Evolutionary conservation across 2,888 invertebrate species (phyloP).

Genomic region (Phymatocera aterrima): DNA sequence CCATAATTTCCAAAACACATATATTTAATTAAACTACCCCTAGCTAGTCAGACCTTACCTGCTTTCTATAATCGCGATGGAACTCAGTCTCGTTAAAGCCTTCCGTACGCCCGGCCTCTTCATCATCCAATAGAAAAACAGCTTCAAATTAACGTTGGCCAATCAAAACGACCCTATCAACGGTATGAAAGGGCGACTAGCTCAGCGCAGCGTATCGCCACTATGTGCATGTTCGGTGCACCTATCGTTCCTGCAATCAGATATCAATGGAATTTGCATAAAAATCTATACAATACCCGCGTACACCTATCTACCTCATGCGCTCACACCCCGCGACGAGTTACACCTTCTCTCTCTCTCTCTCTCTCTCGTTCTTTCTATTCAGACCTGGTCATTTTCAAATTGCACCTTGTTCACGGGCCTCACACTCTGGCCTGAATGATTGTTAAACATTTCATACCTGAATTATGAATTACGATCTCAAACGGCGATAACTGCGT

Average conservation of each 20-base stretch:
- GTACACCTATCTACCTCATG: slow-evolving; percentile 49
- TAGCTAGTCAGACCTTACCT: slow-evolving; percentile 51
- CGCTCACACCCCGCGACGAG: slow-evolving; percentile 55
- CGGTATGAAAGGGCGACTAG: slow-evolving; percentile 53
- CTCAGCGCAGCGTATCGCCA: slow-evolving; percentile 56
- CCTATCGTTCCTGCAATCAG: slow-evolving; percentile 64
- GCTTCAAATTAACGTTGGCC: slow-evolving; percentile 54
- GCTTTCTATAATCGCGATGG: slow-evolving; percentile 58
- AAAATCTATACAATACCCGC: slow-evolving; percentile 68
- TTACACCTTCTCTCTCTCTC: too few species aligned
- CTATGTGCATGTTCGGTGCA: slow-evolving; percentile 64
- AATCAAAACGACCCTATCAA: slow-evolving; percentile 44
- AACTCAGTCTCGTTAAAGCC: slow-evolving; percentile 53
- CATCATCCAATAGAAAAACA: slow-evolving; percentile 53
- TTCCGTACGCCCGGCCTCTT: slow-evolving; percentile 28
- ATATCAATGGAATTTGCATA: slow-evolving; percentile 73
- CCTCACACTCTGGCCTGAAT: background rate
- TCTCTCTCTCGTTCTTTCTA: too few species aligned
- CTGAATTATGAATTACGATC: background rate
- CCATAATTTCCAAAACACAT: slow-evolving; percentile 61
- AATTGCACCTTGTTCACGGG: slow-evolving; percentile 12
- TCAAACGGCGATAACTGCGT: too few species aligned
- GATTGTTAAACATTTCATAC: slow-evolving; percentile 13
- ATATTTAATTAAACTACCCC: slow-evolving; percentile 57
- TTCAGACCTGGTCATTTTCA: slow-evolving; percentile 53